Conservation (phyloP, 2,888 invertebrate species). For the Gasteruption jaculator region DNA sequence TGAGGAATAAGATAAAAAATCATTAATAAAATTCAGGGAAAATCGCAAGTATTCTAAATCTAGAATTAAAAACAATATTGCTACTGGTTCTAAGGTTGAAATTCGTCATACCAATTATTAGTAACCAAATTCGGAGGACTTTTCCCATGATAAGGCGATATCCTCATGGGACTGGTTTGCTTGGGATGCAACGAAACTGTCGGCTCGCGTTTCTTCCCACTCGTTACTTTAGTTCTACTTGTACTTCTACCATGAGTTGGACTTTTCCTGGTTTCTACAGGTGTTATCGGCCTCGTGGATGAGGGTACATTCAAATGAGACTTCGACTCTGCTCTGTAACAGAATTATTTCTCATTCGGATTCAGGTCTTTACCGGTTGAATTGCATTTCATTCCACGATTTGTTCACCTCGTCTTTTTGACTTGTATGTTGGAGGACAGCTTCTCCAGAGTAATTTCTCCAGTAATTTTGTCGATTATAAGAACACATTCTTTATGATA, state of each 20-base stretch:
- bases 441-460: constrained; percentile 90
- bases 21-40: constrained; percentile 5
- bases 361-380: too few relatives aligned
- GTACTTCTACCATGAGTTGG: constrained; percentile 43
- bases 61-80: background rate
- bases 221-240: constrained; percentile 46
- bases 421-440: constrained; percentile 88
- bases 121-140: constrained; percentile 35
- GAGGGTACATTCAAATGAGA: constrained; percentile 31
- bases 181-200: constrained; percentile 40
- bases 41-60: too few relatives aligned
- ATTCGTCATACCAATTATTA: too few relatives aligned
- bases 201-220: constrained; percentile 46
- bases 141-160: constrained; percentile 41
- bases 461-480: constrained; percentile 87
- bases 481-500: constrained; percentile 93
- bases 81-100: background rate
- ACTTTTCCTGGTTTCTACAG: constrained; percentile 41
- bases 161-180: constrained; percentile 38
- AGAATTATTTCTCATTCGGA: too few relatives aligned
- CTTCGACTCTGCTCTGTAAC: constrained; percentile 37
- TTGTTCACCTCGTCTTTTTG: constrained; percentile 76
- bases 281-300: constrained; percentile 36
- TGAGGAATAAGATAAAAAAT: background rate
- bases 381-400: too few relatives aligned